Conservation (phyloP, 2,888 invertebrate species). For the Endomychus coccineus region DNA sequence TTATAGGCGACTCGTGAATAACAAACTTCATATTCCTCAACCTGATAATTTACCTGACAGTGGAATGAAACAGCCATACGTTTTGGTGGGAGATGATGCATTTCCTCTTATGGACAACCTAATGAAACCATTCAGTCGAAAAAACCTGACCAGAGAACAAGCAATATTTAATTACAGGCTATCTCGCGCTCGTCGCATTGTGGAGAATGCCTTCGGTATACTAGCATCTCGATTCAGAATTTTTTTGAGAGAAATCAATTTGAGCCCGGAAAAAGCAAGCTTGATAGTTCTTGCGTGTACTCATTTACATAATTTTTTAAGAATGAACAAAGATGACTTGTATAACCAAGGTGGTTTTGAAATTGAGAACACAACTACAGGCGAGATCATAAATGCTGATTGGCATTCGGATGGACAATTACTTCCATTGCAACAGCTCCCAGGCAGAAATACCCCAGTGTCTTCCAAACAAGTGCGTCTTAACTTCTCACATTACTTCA, state of each 20-base stretch:
- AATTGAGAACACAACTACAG: too few species aligned
- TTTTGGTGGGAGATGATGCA: conserved; percentile 19
- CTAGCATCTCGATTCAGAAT: conserved; percentile 26
- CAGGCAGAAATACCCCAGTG: too few species aligned
- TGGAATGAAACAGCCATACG: conserved; percentile 8
- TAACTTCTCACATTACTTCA: too few species aligned
- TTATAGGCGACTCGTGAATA: conserved; percentile 8
- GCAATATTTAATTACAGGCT: conserved; percentile 21
- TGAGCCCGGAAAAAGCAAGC: conserved; percentile 17
- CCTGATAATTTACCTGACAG: conserved; percentile 7
- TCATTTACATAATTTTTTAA: conserved; percentile 21
- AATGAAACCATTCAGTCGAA: conserved; percentile 16
- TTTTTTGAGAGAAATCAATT: conserved; percentile 23
- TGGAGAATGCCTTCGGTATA: conserved; percentile 28
- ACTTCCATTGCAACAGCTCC: too few species aligned
- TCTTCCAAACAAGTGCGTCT: too few species aligned
- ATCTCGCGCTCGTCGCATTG: conserved; percentile 21
- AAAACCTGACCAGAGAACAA: conserved; percentile 9
- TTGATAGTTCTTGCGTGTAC: conserved; percentile 20
- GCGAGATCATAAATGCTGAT: too few species aligned
- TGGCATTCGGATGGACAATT: too few species aligned
- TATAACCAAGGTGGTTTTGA: too few species aligned
- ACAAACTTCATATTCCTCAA: conserved; percentile 10
- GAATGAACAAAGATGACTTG: conserved; percentile 6
- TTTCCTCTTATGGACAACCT: conserved; percentile 16